A percentile compares a stretch with the other conserved stretches of the same genome.
These are phyloP conservation scores for Orientallactaga bullata DNA, from an alignment of 2,113 vertebrate genomes.

Conservation along the genomic window DNA sequence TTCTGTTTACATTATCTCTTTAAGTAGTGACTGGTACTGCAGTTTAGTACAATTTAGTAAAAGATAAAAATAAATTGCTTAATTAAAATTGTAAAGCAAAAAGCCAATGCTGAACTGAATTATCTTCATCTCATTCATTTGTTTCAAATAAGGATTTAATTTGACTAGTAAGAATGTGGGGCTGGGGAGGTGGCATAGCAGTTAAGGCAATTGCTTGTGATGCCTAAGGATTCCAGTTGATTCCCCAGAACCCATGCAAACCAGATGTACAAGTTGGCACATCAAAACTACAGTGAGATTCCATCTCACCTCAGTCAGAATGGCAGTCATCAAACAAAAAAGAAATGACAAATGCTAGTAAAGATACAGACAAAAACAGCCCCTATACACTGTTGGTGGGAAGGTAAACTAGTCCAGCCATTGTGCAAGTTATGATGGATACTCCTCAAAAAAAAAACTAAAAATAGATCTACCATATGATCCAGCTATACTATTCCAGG, in stretches of 20 bases:
- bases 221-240: too few relatives aligned
- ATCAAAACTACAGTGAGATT: not conserved
- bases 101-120: slow-evolving; percentile 31
- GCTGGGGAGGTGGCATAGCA: too few relatives aligned
- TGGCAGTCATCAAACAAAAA: not conserved
- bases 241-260: too few relatives aligned
- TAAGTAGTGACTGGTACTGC: slow-evolving; percentile 39
- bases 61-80: slow-evolving; percentile 49
- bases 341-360: not conserved
- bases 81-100: slow-evolving; percentile 55
- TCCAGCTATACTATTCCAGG: not conserved
- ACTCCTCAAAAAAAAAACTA: not conserved
- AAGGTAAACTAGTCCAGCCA: not conserved
- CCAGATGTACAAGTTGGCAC: too few relatives aligned
- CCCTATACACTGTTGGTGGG: not conserved
- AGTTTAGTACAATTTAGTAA: slow-evolving; percentile 12
- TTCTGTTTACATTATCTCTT: not conserved
- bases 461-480: not conserved
- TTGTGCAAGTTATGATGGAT: not conserved
- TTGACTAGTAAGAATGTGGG: slow-evolving; percentile 47
- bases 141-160: slow-evolving; percentile 56
- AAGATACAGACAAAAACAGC: not conserved
- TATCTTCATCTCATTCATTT: slow-evolving; percentile 42
- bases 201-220: too few relatives aligned
- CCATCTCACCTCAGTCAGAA: not conserved